Conservation (phyloP, 2,113 vertebrate genomes). For the Cyanistes caeruleus region DNA sequence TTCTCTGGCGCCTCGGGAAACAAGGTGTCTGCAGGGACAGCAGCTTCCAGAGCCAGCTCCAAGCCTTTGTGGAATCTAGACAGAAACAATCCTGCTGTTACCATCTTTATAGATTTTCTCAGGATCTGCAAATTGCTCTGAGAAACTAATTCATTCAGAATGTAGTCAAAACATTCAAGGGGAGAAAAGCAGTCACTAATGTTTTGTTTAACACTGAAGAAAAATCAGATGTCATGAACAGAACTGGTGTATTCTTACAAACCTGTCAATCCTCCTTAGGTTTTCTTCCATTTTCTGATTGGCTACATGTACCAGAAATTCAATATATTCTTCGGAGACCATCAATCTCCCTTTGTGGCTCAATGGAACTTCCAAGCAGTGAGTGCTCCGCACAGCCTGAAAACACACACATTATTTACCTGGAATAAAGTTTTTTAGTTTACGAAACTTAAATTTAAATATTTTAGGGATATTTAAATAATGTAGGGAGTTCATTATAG, state of each 20-base stretch:
- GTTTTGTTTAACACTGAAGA: background rate
- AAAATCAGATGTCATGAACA: background rate
- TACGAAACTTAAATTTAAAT: background rate
- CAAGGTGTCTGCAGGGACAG: background rate
- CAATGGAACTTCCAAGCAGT: constrained; percentile 92
- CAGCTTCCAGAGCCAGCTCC: constrained; percentile 70
- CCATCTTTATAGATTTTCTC: background rate
- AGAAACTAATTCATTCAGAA: background rate
- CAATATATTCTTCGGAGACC: constrained; percentile 86
- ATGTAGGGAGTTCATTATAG: background rate
- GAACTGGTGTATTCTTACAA: background rate
- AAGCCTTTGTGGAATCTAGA: constrained; percentile 83
- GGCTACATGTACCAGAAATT: constrained; percentile 83
- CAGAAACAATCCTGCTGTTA: background rate
- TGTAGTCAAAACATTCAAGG: background rate
- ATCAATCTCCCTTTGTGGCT: constrained; percentile 82
- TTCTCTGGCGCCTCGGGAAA: background rate
- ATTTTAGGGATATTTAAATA: background rate
- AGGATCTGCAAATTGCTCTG: background rate
- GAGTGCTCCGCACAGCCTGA: constrained; percentile 92
- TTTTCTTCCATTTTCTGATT: constrained; percentile 96
- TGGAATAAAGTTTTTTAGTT: background rate
- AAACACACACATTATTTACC: background rate
- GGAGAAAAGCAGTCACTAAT: background rate
- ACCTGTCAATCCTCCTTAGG: constrained; percentile 87